A percentile compares a stretch with the other conserved stretches of the same genome.
phyloP scores from a whole-genome alignment of 2,113 vertebrate species.

The Poicephalus meyeri region DNA sequence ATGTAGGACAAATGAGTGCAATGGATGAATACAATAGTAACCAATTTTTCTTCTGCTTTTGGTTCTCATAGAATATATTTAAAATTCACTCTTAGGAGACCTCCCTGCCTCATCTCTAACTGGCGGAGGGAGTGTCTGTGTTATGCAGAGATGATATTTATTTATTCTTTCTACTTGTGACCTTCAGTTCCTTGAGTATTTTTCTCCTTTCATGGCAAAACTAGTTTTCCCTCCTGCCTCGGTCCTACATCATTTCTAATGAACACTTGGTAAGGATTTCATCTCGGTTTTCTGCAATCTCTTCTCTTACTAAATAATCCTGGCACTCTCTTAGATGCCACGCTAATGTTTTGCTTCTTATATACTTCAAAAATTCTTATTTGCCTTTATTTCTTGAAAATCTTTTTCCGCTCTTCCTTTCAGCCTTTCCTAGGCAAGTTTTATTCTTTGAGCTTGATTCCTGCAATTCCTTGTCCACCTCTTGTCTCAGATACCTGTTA shows the following conservation, averaged over 20 bases:
- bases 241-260: constrained; percentile 10
- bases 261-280: constrained; percentile 45
- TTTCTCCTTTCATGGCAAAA: not conserved
- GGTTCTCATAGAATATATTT: not conserved
- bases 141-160: constrained; percentile 29
- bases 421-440: not conserved
- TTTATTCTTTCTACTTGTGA: constrained; percentile 9
- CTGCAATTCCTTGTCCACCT: not conserved
- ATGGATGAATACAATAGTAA: not conserved
- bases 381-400: constrained; percentile 29
- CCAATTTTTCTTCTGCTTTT: not conserved
- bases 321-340: not conserved
- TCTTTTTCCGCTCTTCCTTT: not conserved
- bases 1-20: not conserved
- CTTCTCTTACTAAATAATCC: constrained; percentile 39
- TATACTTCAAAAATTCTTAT: constrained; percentile 20
- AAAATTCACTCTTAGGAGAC: constrained; percentile 12
- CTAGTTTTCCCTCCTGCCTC: constrained; percentile 39
- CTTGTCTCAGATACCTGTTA: not conserved
- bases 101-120: not conserved
- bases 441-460: not conserved
- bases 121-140: not conserved
- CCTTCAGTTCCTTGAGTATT: not conserved
- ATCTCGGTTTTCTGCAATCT: constrained; percentile 47
- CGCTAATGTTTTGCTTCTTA: constrained; percentile 38